phyloP scores from a whole-genome alignment of 1,140 invertebrate genomes.

The Drosophila nigromelanica region DNA sequence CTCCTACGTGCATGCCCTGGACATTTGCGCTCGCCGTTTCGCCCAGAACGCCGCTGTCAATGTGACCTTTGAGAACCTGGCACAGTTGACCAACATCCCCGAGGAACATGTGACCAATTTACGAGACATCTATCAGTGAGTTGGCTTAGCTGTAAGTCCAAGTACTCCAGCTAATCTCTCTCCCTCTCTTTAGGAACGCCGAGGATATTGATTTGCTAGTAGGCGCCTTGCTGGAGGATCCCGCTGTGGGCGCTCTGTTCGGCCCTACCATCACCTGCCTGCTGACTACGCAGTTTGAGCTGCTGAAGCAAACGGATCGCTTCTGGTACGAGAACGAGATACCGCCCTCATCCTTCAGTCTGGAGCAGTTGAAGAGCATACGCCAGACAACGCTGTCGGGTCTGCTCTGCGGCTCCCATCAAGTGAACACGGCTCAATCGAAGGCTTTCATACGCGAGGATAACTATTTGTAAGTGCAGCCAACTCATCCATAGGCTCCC shows the following conservation, averaged over 20 bases:
- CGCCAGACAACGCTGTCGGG: constrained; percentile 85
- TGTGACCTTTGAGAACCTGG: constrained; percentile 70
- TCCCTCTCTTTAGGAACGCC: constrained; percentile 85
- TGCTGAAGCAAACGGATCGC: constrained; percentile 92
- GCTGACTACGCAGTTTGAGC: constrained; percentile 91
- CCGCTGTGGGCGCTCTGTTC: constrained; percentile 91
- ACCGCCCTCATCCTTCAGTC: constrained; percentile 92
- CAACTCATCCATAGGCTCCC: neutral
- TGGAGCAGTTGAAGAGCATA: constrained; percentile 89
- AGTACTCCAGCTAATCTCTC: neutral
- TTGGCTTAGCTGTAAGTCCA: neutral
- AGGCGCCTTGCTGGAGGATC: constrained; percentile 93
- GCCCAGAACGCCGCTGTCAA: constrained; percentile 79
- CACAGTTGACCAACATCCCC: constrained; percentile 63
- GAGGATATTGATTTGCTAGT: constrained; percentile 94
- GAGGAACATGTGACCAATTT: constrained; percentile 79
- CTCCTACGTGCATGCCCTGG: constrained; percentile 88
- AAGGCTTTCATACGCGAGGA: constrained; percentile 95
- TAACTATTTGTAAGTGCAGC: constrained; percentile 89
- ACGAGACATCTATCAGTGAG: constrained; percentile 79
- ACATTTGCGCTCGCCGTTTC: constrained; percentile 86
- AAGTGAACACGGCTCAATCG: constrained; percentile 88
- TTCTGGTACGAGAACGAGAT: constrained; percentile 99
- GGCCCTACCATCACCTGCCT: constrained; percentile 95
- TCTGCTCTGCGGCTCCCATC: constrained; percentile 76